Evolutionary conservation across 1,140 invertebrate genomes (phyloP).

Genomic region (Aethina tumida): DNA sequence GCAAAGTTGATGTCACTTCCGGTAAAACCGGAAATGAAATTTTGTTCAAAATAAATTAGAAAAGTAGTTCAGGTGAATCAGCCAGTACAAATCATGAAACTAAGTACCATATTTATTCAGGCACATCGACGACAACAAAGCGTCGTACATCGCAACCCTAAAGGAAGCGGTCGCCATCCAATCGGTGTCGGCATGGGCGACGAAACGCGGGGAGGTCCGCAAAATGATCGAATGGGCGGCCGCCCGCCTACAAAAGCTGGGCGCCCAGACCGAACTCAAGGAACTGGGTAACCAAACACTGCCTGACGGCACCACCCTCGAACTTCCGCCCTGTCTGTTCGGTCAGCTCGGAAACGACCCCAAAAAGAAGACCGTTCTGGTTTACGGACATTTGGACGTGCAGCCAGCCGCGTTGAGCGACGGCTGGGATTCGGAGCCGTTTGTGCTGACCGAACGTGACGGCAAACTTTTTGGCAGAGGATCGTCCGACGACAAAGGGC

Average conservation of each 20-base stretch:
- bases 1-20: too few species aligned
- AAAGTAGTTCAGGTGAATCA: too few species aligned
- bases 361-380: conserved; percentile 80
- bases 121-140: conserved; percentile 68
- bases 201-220: conserved; percentile 60
- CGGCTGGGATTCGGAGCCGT: conserved; percentile 95
- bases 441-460: conserved; percentile 78
- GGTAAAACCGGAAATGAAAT: too few species aligned
- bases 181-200: conserved; percentile 89
- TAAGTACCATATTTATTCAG: too few species aligned
- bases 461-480: conserved; percentile 81
- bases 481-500: conserved; percentile 90
- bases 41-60: too few species aligned
- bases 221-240: conserved; percentile 76
- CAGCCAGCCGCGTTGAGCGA: conserved; percentile 87
- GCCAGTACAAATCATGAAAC: too few species aligned
- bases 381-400: conserved; percentile 98
- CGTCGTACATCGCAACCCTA: conserved; percentile 68
- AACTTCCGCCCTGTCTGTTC: conserved; percentile 82
- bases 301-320: conserved; percentile 59
- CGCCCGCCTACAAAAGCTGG: conserved; percentile 62
- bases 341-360: conserved; percentile 74
- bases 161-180: conserved; percentile 85
- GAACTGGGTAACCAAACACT: conserved; percentile 74
- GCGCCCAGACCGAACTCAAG: conserved; percentile 62